A percentile compares a stretch with the other conserved stretches of the same genome.
phyloP scores from a whole-genome alignment of 2,797 vertebrate genomes.

The Micromesistius poutassou region DNA sequence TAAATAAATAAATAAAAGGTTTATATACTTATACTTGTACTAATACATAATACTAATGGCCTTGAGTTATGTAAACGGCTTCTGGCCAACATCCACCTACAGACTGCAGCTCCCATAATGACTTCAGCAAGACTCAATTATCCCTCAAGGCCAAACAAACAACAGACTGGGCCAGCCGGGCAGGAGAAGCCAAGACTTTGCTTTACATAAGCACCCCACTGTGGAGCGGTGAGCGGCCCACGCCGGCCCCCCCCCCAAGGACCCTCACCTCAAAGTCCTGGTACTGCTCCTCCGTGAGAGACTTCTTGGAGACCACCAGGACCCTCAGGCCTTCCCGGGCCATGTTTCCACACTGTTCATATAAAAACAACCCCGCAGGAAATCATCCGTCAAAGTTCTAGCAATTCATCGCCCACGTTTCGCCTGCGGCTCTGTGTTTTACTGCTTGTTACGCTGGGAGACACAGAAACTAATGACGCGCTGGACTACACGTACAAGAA shows the following conservation, averaged over 20 bases:
- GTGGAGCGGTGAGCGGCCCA: no score
- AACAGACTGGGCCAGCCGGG: background rate
- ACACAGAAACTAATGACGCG: background rate
- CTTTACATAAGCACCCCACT: background rate
- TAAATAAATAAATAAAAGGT: no score
- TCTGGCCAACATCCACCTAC: slow-evolving; percentile 4
- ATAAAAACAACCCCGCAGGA: slow-evolving; percentile 16
- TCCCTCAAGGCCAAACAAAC: background rate
- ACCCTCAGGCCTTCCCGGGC: slow-evolving; percentile 93
- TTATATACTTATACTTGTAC: no score
- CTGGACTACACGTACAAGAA: background rate
- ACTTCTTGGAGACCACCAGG: slow-evolving; percentile 95
- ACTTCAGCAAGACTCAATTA: slow-evolving; percentile 1
- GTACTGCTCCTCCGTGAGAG: slow-evolving; percentile 94
- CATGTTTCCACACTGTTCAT: slow-evolving; percentile 94
- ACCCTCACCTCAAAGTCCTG: slow-evolving; percentile 91
- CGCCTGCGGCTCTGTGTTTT: background rate
- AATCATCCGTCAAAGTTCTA: slow-evolving; percentile 1
- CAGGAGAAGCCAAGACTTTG: background rate
- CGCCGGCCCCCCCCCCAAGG: background rate
- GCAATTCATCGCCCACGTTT: background rate
- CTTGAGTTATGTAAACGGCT: slow-evolving; percentile 31
- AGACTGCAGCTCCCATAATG: background rate
- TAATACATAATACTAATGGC: slow-evolving; percentile 14
- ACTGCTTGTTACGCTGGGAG: background rate